Conservation (phyloP, 2,888 invertebrate genomes). For the Macrophya alboannulata region DNA sequence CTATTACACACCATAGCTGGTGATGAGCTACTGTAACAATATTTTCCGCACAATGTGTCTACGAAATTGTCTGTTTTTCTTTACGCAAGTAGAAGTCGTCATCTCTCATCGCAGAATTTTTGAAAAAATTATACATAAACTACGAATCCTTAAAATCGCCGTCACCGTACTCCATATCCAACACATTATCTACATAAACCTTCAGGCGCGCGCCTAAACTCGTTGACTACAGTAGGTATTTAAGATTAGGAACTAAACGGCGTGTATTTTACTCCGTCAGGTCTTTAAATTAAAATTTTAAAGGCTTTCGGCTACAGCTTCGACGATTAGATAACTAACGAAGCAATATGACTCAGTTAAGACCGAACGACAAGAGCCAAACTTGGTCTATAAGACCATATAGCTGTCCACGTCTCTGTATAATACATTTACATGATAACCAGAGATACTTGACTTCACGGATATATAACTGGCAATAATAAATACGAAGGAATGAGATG, state of each 20-base stretch:
- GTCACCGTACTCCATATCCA: background rate
- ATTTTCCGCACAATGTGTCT: background rate
- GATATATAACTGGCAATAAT: background rate
- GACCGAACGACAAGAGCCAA: background rate
- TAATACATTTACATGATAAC: background rate
- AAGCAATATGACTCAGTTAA: conserved; percentile 23
- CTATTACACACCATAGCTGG: background rate
- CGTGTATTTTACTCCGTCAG: conserved; percentile 5
- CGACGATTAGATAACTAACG: conserved; percentile 36
- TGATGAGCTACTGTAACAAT: background rate
- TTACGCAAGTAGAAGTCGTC: background rate
- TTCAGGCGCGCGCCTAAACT: background rate
- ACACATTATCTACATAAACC: background rate
- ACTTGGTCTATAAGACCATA: conserved; percentile 13
- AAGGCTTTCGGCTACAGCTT: conserved; percentile 19
- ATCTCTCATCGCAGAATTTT: background rate
- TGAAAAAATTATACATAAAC: background rate
- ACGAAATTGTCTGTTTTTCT: background rate
- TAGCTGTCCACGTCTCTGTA: background rate
- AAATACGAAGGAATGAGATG: conserved; percentile 15
- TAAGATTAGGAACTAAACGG: conserved; percentile 35
- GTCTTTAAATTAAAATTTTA: conserved; percentile 44
- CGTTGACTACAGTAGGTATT: background rate
- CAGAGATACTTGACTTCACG: background rate
- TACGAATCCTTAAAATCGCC: background rate